These are phyloP conservation scores for Hemiscyllium ocellatum DNA, from an alignment of 2,113 vertebrate species.

Conservation along the genomic window DNA sequence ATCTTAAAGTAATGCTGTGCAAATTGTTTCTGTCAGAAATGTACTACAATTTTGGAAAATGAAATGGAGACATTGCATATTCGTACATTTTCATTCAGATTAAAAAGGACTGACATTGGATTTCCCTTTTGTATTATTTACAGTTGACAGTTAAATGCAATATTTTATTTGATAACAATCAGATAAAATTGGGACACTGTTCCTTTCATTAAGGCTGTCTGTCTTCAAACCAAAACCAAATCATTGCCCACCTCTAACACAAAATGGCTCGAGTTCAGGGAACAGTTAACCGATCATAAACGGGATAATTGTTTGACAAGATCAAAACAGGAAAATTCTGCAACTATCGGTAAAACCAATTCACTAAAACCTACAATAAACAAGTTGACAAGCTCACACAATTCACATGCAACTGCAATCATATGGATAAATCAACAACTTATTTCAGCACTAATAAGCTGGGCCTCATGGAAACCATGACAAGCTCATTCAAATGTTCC, in stretches of 20 bases:
- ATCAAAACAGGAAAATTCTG: neutral
- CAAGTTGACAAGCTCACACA: neutral
- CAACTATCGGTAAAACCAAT: neutral
- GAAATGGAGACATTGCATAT: neutral
- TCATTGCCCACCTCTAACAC: neutral
- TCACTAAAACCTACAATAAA: neutral
- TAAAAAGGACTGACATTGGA: neutral
- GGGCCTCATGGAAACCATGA: neutral
- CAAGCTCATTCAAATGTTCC: too few species aligned
- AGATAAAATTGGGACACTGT: neutral
- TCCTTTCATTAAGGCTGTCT: neutral
- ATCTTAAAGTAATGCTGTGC: neutral
- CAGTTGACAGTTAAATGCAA: neutral
- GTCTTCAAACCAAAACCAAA: neutral
- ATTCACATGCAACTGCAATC: neutral
- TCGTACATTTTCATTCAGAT: neutral
- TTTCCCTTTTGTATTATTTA: neutral
- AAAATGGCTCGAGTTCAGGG: neutral
- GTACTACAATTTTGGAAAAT: neutral
- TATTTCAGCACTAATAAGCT: neutral
- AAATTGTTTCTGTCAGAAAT: neutral
- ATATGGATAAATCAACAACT: neutral
- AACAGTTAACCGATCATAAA: neutral
- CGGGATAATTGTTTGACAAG: neutral
- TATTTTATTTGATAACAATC: neutral